Evolutionary conservation across 1,140 invertebrate genomes (phyloP), one percentile per base, ranked within the genome.

Genomic region (Ceratoteleas bidentatus): DNA sequence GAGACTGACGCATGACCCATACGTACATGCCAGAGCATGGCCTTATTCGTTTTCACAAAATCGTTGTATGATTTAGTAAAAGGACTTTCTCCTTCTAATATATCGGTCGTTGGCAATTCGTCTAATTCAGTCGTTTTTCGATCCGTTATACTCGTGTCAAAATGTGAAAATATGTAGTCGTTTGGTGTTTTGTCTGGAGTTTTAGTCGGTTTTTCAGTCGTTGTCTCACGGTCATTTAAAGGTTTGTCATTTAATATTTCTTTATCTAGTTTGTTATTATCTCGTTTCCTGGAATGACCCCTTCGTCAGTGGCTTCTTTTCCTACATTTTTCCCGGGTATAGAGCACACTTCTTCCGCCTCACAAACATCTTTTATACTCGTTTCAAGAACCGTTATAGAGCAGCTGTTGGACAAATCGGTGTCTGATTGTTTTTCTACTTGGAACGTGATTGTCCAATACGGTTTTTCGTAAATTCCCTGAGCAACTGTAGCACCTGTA

Each of bases 61-160:
- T 45, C 43, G 43, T 45, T 45, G n/a, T 45, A 45, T 45, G n/a
- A 45, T 45, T n/a, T 45, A 45, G 43, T 9, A 6, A 45, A 45
- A n/a, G 43, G 43, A 40, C 7, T 3, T 40, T 40, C 36, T 40
- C 36, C 6, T 40, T 40, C 36, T 40, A 40, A 11, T 40, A 40
- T 40, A 0, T 40, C 36, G 7, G 36, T 40, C 10, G 36, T 40
- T 40, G 36, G 36, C 10, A 40, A 11, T 40, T 40, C 36, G 10
- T 40, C 36, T 40, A 40, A 40, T 40, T 40, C 36, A 11, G 36
- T 40, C 36, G 36, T 40, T 40, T 40, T 40, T 40, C 36, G 2
- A 40, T 40, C 36, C 10, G 36, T 40, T 9, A 40, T 11, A 40
- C 36, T 40, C 6, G 36, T 40, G 10, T 40, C 36, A 40, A 40